Evolutionary conservation across 2,888 invertebrate species (phyloP), one percentile per base, ranked within the genome.

Genomic region (Xanthia icteritia): DNA sequence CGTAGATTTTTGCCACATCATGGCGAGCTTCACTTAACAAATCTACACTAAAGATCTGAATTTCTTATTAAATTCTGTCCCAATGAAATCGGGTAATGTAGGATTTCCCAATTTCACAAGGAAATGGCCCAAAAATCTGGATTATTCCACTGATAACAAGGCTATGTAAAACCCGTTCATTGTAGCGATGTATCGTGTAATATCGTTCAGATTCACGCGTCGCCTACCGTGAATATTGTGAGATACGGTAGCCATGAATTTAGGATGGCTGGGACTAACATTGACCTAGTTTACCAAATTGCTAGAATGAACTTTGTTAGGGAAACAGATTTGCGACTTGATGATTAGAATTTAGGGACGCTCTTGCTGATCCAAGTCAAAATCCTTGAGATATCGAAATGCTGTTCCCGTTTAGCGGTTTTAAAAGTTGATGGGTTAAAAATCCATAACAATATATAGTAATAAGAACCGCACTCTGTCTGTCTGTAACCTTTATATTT

Each of bases 161-260:
- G 60, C 66, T 61, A 82, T 72, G 72, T 69, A 56, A 83, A 81
- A 69, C 68, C 60, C 48, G 67, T 76, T 73, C 74, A 75, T 64
- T 74, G 36, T 69, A 71, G 66, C 76, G 67, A 79, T 72, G 67
- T 81, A 79, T 77, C 67, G 66, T 66, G 27, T 82, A 82, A 83
- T 76, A 77, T 73, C 67, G 68, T 72, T 80, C 65, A 77, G 42
- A 63, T 81, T 81, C 75, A 81, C 75, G 78, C 81, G 23, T 73
- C 69, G 84, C 73, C 79, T 82, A 83, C 78, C 87, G 70, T 88
- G 87, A 88, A 90, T 85, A 86, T 88, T 77, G 80, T 13, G 17
- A 17, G 51, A 20, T 70, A 20, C 5, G 31, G 78, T 2, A 8
- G 17, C 74, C 67, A 48, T 84, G 74, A 72, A 67, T 64, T 65